phyloP scores from a whole-genome alignment of 2,797 vertebrate species.

The Erpetoichthys calabaricus region DNA sequence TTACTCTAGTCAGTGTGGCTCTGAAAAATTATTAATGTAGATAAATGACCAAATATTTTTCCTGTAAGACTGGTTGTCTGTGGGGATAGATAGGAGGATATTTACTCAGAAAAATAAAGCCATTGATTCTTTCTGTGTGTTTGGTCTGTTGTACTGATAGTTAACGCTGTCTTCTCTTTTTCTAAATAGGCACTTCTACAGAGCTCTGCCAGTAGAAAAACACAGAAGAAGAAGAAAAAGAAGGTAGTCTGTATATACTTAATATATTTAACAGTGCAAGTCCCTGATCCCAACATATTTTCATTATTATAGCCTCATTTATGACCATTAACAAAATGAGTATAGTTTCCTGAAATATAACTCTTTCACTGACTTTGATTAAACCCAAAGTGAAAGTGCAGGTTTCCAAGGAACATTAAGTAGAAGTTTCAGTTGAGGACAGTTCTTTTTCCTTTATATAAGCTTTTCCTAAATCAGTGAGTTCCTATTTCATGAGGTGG shows the following conservation, averaged over 20 bases:
- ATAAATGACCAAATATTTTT: no score
- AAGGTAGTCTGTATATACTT: constrained; percentile 54
- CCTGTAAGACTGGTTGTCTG: no score
- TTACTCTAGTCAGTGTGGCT: not conserved
- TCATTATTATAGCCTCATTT: no score
- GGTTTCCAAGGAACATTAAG: no score
- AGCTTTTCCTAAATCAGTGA: no score
- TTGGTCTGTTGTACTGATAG: not conserved
- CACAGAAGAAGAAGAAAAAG: constrained; percentile 99
- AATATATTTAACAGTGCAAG: not conserved
- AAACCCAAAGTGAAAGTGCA: no score
- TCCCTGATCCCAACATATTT: not conserved
- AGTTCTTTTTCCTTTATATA: no score
- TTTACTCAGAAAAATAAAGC: not conserved
- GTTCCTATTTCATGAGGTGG: no score
- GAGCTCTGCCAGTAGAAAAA: constrained; percentile 89
- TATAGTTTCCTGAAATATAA: no score
- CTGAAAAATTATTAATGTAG: no score
- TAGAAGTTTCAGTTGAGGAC: not conserved
- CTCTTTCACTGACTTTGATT: not conserved
- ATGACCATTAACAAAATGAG: not conserved
- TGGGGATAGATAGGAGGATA: not conserved
- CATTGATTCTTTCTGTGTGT: not conserved
- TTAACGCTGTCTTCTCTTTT: not conserved
- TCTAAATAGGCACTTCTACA: constrained; percentile 73